Conservation (phyloP, 2,797 vertebrate species). For the Sitta carolinensis region DNA sequence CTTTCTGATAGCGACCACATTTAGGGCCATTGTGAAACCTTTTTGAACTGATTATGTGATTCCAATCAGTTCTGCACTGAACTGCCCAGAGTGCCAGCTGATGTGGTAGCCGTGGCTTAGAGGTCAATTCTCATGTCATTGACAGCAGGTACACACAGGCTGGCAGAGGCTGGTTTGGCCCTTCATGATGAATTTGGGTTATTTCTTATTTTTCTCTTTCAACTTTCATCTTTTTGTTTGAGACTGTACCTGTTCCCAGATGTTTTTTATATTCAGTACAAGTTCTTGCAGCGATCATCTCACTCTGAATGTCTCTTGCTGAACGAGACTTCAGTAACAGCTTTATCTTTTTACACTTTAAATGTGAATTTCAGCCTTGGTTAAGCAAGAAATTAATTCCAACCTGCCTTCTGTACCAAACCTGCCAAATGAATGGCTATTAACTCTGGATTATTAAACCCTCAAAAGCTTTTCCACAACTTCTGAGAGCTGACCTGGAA, state of each 20-base stretch:
- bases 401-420: neutral
- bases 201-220: slow-evolving; percentile 16
- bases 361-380: slow-evolving; percentile 35
- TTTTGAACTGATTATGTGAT: neutral
- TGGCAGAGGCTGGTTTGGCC: neutral
- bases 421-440: slow-evolving; percentile 68
- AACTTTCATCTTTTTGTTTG: neutral
- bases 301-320: neutral
- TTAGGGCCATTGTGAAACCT: neutral
- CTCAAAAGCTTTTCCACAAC: slow-evolving; percentile 54
- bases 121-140: neutral
- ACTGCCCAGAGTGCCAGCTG: neutral
- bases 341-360: neutral
- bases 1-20: neutral
- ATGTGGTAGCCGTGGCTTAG: neutral
- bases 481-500: slow-evolving; percentile 68
- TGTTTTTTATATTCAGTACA: slow-evolving; percentile 27
- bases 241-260: neutral
- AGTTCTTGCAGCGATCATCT: neutral
- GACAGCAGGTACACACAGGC: neutral
- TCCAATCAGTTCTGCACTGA: neutral
- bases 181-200: neutral
- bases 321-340: slow-evolving; percentile 7
- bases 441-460: slow-evolving; percentile 66
- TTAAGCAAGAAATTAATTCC: slow-evolving; percentile 52